Conservation (phyloP, 2,797 vertebrate species). For the Antennarius maculatus region DNA sequence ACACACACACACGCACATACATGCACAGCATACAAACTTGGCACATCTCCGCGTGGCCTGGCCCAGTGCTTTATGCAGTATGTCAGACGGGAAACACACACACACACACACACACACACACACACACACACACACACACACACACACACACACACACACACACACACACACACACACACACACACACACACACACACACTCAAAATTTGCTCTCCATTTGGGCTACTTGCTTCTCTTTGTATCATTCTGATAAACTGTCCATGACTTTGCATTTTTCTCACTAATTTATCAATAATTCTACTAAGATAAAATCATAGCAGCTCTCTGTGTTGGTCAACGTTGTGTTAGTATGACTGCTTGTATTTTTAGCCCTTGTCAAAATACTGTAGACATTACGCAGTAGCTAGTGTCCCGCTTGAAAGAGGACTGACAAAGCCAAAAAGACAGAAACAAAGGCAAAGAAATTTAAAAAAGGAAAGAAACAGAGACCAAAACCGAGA, state of each 20-base stretch:
- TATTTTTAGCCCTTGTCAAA: slow-evolving; percentile 44
- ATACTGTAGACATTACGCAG: slow-evolving; percentile 40
- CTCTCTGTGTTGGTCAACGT: slow-evolving; percentile 25
- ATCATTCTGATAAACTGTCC: slow-evolving; percentile 46
- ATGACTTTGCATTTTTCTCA: slow-evolving; percentile 50
- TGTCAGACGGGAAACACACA: slow-evolving; percentile 51
- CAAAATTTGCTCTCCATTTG: slow-evolving; percentile 43
- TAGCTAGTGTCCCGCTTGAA: background rate
- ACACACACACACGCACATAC: slow-evolving; percentile 26
- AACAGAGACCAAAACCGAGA: background rate
- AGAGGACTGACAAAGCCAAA: background rate
- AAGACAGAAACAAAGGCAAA: background rate
- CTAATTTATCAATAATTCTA: slow-evolving; percentile 44
- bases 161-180: slow-evolving; percentile 31
- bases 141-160: slow-evolving; percentile 26
- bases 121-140: slow-evolving; percentile 32
- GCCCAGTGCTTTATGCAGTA: slow-evolving; percentile 64
- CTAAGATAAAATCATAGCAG: slow-evolving; percentile 50
- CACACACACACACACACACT: slow-evolving; percentile 22
- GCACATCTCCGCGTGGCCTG: slow-evolving; percentile 49
- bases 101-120: slow-evolving; percentile 34
- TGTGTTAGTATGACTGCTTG: slow-evolving; percentile 25
- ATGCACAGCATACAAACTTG: slow-evolving; percentile 57
- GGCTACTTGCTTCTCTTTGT: slow-evolving; percentile 23
- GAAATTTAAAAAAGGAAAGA: background rate